These are phyloP conservation scores for Cydia pomonella DNA, from an alignment of 1,140 invertebrate genomes.

Conservation along the genomic window DNA sequence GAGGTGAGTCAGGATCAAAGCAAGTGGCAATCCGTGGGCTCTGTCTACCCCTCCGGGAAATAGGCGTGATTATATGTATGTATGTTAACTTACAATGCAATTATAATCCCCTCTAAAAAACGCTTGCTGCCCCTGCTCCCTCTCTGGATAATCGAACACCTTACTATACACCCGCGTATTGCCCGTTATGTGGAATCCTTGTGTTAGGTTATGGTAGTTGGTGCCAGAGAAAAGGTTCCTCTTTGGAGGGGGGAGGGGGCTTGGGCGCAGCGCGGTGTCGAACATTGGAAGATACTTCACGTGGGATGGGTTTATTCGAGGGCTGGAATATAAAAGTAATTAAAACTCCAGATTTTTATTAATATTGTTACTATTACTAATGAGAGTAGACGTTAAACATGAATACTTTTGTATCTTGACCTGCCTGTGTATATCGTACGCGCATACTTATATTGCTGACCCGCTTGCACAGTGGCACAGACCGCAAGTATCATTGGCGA, in stretches of 20 bases:
- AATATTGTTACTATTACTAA: too few relatives aligned
- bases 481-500: too few relatives aligned
- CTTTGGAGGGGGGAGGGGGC: not conserved
- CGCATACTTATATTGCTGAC: too few relatives aligned
- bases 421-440: too few relatives aligned
- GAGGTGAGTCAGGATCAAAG: too few relatives aligned
- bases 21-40: too few relatives aligned
- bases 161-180: not conserved
- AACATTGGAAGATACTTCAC: not conserved
- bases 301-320: not conserved
- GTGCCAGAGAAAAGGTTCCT: not conserved
- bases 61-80: not conserved
- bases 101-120: not conserved
- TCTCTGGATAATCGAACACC: not conserved
- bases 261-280: not conserved
- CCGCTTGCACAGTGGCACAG: too few relatives aligned
- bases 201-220: not conserved
- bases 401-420: too few relatives aligned
- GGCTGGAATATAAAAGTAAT: not conserved
- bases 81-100: conserved; percentile 2
- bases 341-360: too few relatives aligned
- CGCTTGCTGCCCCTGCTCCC: not conserved
- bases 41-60: too few relatives aligned
- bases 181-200: not conserved
- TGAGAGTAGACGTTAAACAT: too few relatives aligned